Percentiles rank a stretch among this genome's conserved stretches.
Evolutionary conservation across 2,797 vertebrate genomes (phyloP).

Genomic region (Salmo trutta): DNA sequence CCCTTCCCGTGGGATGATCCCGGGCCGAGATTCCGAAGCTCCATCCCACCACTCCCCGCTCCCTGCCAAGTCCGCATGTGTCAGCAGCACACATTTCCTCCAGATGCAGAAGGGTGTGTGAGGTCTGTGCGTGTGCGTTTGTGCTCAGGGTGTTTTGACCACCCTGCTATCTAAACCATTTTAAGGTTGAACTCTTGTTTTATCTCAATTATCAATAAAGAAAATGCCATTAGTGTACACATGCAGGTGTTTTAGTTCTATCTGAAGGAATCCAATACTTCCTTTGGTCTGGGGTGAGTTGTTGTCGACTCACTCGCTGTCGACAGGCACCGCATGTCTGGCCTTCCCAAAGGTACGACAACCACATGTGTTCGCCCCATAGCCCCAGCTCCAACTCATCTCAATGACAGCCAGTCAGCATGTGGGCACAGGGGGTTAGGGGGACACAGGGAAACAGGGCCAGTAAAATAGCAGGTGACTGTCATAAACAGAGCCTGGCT

Average conservation of each 20-base stretch:
- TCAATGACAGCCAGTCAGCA: neutral
- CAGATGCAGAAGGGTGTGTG: conserved; percentile 62
- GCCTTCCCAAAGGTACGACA: neutral
- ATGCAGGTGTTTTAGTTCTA: neutral
- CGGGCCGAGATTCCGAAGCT: conserved; percentile 49
- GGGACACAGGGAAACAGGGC: conserved; percentile 22
- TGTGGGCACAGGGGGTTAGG: conserved; percentile 21
- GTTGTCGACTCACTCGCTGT: neutral
- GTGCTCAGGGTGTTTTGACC: neutral
- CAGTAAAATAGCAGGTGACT: conserved; percentile 44
- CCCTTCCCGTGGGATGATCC: conserved; percentile 33
- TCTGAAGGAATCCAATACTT: neutral
- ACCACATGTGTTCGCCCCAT: neutral
- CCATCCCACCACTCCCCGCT: conserved; percentile 55
- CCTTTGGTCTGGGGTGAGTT: neutral
- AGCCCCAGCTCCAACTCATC: neutral
- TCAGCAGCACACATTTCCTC: conserved; percentile 66
- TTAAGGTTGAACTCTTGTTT: neutral
- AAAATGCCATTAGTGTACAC: neutral
- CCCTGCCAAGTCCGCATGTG: conserved; percentile 58
- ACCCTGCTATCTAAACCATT: neutral
- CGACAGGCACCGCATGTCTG: conserved; percentile 8
- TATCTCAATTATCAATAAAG: neutral
- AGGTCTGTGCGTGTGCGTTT: conserved; percentile 14
- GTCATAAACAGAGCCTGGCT: neutral